Conservation (phyloP, 1,140 invertebrate species). For the Conus ventricosus region DNA sequence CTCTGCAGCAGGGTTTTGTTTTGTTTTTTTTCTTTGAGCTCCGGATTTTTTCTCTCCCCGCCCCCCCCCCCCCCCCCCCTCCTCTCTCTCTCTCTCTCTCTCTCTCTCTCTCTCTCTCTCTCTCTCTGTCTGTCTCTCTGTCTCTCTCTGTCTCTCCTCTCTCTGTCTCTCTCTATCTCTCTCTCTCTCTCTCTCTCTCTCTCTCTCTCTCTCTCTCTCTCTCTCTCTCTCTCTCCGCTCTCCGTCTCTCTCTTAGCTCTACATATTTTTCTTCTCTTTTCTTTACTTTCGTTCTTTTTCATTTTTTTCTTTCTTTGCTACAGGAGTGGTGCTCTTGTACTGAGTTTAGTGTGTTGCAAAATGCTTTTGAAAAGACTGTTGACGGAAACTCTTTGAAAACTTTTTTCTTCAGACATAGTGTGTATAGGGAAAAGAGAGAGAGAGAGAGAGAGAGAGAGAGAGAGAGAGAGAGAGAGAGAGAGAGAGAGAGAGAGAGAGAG, state of each 20-base stretch:
- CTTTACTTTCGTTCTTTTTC: background rate
- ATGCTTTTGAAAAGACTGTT: too few species aligned
- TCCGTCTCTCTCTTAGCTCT: background rate
- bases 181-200: background rate
- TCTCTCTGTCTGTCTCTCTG: background rate
- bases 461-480: too few species aligned
- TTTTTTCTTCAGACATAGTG: too few species aligned
- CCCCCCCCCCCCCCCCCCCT: background rate
- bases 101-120: background rate
- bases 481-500: too few species aligned
- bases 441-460: too few species aligned
- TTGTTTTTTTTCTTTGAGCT: background rate
- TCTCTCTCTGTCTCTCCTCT: background rate
- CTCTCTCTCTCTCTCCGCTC: background rate
- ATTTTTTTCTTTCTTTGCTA: background rate
- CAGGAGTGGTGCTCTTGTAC: too few species aligned
- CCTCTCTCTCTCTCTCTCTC: background rate
- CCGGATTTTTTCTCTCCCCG: background rate
- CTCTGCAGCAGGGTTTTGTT: background rate
- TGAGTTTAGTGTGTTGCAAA: too few species aligned
- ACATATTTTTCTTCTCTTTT: background rate
- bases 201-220: background rate
- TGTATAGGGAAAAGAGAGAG: too few species aligned
- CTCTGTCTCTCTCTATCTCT: background rate
- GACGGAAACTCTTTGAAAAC: too few species aligned